Evolutionary conservation across 1,140 invertebrate genomes (phyloP), one percentile per base, ranked within the genome.

Genomic region (Drepana arcuata): DNA sequence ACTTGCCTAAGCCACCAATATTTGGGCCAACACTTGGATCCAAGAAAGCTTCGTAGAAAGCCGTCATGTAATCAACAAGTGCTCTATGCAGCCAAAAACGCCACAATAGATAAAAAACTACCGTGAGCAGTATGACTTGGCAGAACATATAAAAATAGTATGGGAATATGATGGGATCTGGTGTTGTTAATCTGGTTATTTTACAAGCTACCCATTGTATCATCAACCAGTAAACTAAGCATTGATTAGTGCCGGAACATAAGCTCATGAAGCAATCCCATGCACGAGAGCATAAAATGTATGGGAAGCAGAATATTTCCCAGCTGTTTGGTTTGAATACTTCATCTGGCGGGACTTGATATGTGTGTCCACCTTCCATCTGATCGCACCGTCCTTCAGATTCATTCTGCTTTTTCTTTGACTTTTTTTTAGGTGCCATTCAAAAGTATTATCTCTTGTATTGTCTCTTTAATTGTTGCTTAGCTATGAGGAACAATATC

Each of bases 221-320:
- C 16, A 68, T 41, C 59, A 81, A 62, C 71, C 73, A 81, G 28
- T 70, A 81, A 0, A 81, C 42, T 0, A 81, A 37, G 26, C 73
- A 81, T 38, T 66, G 62, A 30, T 81, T 81, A 5, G 70, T 69
- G 5, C 73, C 68, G 0, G 75, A 47, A 33, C 69, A 74, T 9
- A 26, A 2, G 24, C 2, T 7, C 24, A 72, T 41, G 15, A 59
- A 77, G 26, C 66, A 75, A 1, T 70, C 67, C 67, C 73, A 74
- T 10, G 74, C 14, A 21, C 67, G 46, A 1, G 62, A 45, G 30
- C 71, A 78, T 16, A 81, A 24, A 27, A 78, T 71, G 16, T 81
- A 81, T 0, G 77, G 77, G 29, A 74, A 78, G 41, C 72, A 81
- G 12, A 74, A 72, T n/a, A 78, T 57, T 45, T 77, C 71, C 53